phyloP scores from a whole-genome alignment of 2,113 vertebrate species.

The Eonycteris spelaea region DNA sequence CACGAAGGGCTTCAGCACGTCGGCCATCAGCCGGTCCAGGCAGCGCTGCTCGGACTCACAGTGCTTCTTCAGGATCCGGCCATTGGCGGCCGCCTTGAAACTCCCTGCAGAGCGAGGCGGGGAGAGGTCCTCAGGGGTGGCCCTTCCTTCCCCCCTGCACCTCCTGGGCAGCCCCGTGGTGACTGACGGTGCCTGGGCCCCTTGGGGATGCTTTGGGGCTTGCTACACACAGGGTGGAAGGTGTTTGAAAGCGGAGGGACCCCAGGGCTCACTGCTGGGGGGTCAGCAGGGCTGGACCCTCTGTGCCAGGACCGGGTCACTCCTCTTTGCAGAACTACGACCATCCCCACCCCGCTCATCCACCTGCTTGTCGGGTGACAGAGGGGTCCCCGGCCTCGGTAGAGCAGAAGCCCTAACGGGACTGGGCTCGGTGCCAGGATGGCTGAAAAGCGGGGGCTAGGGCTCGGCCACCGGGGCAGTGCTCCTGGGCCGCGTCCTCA shows the following conservation, averaged over 20 bases:
- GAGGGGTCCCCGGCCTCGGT: background rate
- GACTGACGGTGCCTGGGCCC: background rate
- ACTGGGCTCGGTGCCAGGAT: too few species aligned
- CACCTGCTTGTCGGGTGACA: background rate
- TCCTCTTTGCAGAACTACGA: fast-evolving
- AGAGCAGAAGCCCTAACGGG: background rate
- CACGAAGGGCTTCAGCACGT: slow-evolving; percentile 92
- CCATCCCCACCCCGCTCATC: background rate
- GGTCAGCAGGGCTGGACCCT: background rate
- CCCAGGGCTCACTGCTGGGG: fast-evolving
- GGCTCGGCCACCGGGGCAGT: fast-evolving
- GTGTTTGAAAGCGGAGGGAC: background rate
- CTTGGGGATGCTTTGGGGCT: fast-evolving
- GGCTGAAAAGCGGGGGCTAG: background rate
- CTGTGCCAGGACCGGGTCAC: fast-evolving
- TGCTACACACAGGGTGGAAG: background rate
- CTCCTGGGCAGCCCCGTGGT: fast-evolving
- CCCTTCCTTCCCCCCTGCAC: background rate
- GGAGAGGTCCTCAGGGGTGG: fast-evolving
- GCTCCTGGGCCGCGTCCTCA: background rate
- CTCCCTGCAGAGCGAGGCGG: slow-evolving; percentile 85
- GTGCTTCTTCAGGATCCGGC: slow-evolving; percentile 97
- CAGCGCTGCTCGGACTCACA: slow-evolving; percentile 98
- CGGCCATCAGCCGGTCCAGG: slow-evolving; percentile 92
- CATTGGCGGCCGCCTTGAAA: slow-evolving; percentile 96